phyloP scores from a whole-genome alignment of 30 jellyfish, hydroid and myxozoan species.

The Catostylus mosaicus region DNA sequence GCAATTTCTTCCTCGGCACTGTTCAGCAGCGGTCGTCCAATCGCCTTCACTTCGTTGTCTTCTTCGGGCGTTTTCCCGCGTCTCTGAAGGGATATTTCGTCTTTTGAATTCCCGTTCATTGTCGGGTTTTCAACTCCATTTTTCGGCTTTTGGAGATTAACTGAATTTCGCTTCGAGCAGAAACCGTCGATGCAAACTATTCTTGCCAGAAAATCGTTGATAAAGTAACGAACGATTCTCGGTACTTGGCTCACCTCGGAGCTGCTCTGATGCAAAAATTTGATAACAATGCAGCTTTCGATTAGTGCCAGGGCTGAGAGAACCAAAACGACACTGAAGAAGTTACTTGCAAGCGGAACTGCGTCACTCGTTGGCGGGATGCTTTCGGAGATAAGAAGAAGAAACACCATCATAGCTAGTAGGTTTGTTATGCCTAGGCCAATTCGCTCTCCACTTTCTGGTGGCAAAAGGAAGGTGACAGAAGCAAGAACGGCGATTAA shows the following conservation, averaged over 20 bases:
- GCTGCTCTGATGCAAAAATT: constrained; percentile 35
- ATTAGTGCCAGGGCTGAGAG: constrained; percentile 70
- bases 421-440: constrained; percentile 77
- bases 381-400: constrained; percentile 67
- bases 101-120: constrained; percentile 37
- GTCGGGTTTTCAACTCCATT: constrained; percentile 44
- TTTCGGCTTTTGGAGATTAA: constrained; percentile 10
- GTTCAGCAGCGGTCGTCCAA: constrained; percentile 7
- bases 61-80: constrained; percentile 2
- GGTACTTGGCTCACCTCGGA: constrained; percentile 46
- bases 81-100: constrained; percentile 1
- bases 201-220: constrained; percentile 60
- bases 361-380: constrained; percentile 82
- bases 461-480: constrained; percentile 77
- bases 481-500: constrained; percentile 76
- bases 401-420: constrained; percentile 72
- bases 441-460: constrained; percentile 84
- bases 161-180: constrained; percentile 7
- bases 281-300: constrained; percentile 61
- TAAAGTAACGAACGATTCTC: constrained; percentile 37
- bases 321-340: constrained; percentile 61
- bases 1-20: constrained; percentile 50
- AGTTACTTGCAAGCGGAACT: constrained; percentile 68
- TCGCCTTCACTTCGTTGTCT: constrained; percentile 8
- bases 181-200: constrained; percentile 40